These are phyloP conservation scores for Theocolax elegans DNA, from an alignment of 1,140 invertebrate genomes.

Conservation along the genomic window DNA sequence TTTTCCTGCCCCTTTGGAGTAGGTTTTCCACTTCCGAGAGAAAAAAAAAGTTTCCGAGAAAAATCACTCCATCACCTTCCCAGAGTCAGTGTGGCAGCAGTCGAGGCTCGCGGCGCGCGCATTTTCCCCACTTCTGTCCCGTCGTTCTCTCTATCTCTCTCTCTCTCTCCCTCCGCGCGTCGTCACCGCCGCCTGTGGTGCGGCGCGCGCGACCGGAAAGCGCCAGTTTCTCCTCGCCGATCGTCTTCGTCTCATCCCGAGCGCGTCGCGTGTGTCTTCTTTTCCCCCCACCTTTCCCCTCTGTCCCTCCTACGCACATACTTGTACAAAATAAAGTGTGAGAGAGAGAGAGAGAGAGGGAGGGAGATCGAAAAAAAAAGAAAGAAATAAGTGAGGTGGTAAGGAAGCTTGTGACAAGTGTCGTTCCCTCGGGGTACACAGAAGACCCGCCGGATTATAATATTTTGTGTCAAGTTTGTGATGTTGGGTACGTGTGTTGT, in stretches of 20 bases:
- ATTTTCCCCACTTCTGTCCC: conserved; percentile 20
- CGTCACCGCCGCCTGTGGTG: conserved; percentile 6
- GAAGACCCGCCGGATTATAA: too few relatives aligned
- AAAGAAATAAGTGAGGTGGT: too few relatives aligned
- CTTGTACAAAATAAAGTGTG: background rate
- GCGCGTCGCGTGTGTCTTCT: background rate
- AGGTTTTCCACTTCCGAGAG: too few relatives aligned
- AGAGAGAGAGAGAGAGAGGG: background rate
- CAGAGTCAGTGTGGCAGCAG: conserved; percentile 29
- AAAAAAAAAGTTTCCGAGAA: background rate
- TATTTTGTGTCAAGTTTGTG: too few relatives aligned
- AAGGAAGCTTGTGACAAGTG: too few relatives aligned
- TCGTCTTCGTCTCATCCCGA: conserved; percentile 49
- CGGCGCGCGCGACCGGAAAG: conserved; percentile 54
- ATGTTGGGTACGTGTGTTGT: too few relatives aligned
- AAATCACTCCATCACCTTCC: conserved; percentile 34
- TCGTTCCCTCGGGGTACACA: too few relatives aligned
- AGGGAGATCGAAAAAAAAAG: background rate
- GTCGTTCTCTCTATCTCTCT: conserved; percentile 38
- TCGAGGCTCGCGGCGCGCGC: conserved; percentile 35
- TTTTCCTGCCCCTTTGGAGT: too few relatives aligned
- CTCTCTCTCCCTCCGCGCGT: conserved; percentile 25
- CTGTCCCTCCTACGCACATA: background rate
- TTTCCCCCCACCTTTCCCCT: background rate
- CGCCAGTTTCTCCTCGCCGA: conserved; percentile 62